Conservation (phyloP, 2,888 invertebrate genomes). For the Andrena flavipes region DNA sequence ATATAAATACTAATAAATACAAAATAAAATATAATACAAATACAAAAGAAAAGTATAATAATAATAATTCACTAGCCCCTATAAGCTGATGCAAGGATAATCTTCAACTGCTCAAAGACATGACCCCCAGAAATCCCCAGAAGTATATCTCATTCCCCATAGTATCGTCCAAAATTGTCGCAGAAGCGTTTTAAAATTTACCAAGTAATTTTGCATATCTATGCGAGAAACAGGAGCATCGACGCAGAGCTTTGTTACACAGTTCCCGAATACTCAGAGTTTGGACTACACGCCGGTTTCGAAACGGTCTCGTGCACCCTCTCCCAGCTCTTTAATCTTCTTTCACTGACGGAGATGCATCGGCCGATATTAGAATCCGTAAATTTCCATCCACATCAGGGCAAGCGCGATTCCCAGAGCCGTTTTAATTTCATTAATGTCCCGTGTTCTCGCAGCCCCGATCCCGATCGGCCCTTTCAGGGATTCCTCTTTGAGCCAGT, state of each 20-base stretch:
- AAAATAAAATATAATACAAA: too few relatives aligned
- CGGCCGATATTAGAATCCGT: conserved; percentile 24
- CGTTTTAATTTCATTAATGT: conserved; percentile 36
- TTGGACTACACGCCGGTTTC: background rate
- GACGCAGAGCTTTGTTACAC: background rate
- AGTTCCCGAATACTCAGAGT: background rate
- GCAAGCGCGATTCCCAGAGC: background rate
- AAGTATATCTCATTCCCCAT: too few relatives aligned
- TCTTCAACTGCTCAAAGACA: too few relatives aligned
- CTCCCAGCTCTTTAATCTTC: conserved; percentile 22
- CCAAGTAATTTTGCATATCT: too few relatives aligned
- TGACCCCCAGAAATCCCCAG: too few relatives aligned
- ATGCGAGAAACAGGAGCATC: too few relatives aligned
- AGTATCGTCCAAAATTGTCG: too few relatives aligned
- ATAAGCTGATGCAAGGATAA: too few relatives aligned
- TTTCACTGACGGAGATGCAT: conserved; percentile 1
- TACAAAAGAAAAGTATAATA: too few relatives aligned
- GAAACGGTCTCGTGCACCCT: background rate
- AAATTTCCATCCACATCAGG: conserved; percentile 27
- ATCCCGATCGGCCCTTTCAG: conserved; percentile 14
- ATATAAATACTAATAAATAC: too few relatives aligned
- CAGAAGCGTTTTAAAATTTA: too few relatives aligned
- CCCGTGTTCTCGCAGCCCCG: background rate
- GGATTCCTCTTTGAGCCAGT: background rate
- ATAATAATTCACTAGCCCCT: too few relatives aligned